Evolutionary conservation across 1,140 invertebrate genomes (phyloP).

Genomic region (Hycleus cichorii): DNA sequence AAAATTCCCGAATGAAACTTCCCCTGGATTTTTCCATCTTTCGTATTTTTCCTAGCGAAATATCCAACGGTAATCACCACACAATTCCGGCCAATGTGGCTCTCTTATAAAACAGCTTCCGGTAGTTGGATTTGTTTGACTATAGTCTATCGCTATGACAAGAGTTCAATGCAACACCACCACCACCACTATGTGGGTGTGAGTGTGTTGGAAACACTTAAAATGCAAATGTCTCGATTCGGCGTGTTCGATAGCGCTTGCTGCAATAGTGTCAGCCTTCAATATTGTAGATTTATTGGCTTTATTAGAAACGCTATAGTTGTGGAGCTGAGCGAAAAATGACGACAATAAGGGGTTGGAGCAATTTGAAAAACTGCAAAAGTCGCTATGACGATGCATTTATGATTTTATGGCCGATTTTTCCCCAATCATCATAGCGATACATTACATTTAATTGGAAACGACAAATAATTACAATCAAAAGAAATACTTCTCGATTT

Average conservation of each 20-base stretch:
- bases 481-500: too few species aligned
- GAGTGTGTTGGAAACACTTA: constrained; percentile 32
- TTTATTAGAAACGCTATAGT: constrained; percentile 8
- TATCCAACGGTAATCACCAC: constrained; percentile 1
- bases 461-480: too few species aligned
- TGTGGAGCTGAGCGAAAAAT: too few species aligned
- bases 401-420: too few species aligned
- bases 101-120: constrained; percentile 11
- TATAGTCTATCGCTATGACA: not conserved
- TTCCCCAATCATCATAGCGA: too few species aligned
- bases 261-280: constrained; percentile 6
- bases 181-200: not conserved
- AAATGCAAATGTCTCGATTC: constrained; percentile 33
- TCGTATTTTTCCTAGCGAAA: too few species aligned
- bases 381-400: too few species aligned
- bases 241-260: not conserved
- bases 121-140: constrained; percentile 4
- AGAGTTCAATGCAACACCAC: constrained; percentile 20
- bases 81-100: constrained; percentile 8
- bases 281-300: constrained; percentile 22
- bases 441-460: too few species aligned
- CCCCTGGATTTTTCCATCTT: too few species aligned
- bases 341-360: too few species aligned
- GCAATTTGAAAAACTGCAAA: too few species aligned
- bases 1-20: too few species aligned